Evolutionary conservation across 2,888 invertebrate species (phyloP).

Genomic region (Microchrysa polita): DNA sequence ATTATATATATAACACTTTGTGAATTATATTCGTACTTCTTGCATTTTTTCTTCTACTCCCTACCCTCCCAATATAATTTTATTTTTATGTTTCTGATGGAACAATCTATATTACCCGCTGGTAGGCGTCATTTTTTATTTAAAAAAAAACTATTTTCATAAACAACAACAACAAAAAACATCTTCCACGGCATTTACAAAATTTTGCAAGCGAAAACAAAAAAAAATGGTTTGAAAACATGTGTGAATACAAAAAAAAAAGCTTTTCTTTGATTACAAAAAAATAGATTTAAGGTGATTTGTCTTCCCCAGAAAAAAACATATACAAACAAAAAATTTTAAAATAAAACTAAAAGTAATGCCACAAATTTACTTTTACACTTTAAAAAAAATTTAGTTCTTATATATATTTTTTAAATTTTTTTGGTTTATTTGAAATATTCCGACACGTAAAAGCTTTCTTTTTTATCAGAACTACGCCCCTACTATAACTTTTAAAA

Average conservation of each 20-base stretch:
- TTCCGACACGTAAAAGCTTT: conserved; percentile 24
- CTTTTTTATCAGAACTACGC: conserved; percentile 16
- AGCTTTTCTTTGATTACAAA: conserved; percentile 3
- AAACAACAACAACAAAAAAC: no score
- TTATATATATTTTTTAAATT: conserved; percentile 10
- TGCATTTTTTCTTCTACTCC: neutral
- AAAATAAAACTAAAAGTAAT: conserved; percentile 2
- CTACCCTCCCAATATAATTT: no score
- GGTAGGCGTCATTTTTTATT: no score
- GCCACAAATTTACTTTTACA: conserved; percentile 35
- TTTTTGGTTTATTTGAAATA: conserved; percentile 23
- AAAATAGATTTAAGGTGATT: conserved; percentile 29
- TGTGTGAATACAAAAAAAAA: conserved; percentile 5
- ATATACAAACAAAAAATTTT: no score
- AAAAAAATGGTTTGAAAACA: neutral
- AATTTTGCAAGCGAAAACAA: conserved; percentile 1
- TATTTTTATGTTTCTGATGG: no score
- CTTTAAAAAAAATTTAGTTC: no score
- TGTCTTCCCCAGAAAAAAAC: conserved; percentile 39
- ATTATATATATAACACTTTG: neutral
- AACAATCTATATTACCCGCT: no score
- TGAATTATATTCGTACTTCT: conserved; percentile 24
- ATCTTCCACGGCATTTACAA: neutral
- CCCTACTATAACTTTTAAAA: conserved; percentile 5
- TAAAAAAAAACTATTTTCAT: no score